phyloP scores from a whole-genome alignment of 2,797 vertebrate genomes.

The Cryptoblepharus egeriae region DNA sequence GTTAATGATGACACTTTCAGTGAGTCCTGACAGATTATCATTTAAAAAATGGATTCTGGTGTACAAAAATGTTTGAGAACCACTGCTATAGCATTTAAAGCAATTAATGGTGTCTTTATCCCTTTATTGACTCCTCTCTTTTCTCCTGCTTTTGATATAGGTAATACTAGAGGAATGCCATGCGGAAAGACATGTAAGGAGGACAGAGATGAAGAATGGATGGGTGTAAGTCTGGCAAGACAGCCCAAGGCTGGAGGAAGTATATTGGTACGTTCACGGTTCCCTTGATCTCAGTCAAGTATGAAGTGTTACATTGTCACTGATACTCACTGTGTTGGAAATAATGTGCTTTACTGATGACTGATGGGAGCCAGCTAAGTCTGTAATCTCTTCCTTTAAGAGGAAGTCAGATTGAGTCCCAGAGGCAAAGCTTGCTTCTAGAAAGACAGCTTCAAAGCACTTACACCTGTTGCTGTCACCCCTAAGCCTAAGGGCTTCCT shows the following conservation, averaged over 20 bases:
- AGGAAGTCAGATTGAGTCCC: conserved; percentile 34
- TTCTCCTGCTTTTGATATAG: conserved; percentile 72
- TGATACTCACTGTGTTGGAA: conserved; percentile 31
- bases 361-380: conserved; percentile 23
- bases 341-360: conserved; percentile 34
- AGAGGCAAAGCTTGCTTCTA: conserved; percentile 39
- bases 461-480: conserved; percentile 48
- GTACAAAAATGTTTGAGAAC: no score
- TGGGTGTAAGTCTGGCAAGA: conserved; percentile 96
- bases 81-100: not conserved
- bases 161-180: conserved; percentile 83
- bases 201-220: conserved; percentile 95
- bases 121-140: conserved; percentile 10
- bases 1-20: no score
- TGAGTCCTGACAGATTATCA: no score
- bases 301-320: conserved; percentile 32
- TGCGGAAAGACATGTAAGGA: conserved; percentile 97
- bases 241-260: conserved; percentile 87
- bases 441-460: conserved; percentile 42
- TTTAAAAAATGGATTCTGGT: no score
- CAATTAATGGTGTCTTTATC: not conserved
- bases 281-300: conserved; percentile 39
- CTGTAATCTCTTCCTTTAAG: conserved; percentile 34
- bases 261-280: conserved; percentile 86
- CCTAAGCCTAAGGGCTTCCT: conserved; percentile 49